These are phyloP conservation scores for Gnathonemus echidnorhynchus DNA, from an alignment of 2,113 vertebrate genomes.

Conservation along the genomic window DNA sequence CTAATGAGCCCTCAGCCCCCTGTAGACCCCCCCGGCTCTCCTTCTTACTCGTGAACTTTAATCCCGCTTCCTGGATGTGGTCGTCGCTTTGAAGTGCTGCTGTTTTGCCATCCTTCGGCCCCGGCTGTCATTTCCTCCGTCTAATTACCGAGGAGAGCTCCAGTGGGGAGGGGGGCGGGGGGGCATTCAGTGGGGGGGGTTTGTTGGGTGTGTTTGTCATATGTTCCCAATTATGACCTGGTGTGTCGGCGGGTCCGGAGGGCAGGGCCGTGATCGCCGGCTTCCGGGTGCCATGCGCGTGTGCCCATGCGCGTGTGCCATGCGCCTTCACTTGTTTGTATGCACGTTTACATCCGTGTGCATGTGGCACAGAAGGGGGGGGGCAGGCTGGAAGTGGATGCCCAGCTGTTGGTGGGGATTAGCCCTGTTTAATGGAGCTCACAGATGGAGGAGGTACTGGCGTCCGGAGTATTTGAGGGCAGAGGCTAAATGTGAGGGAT, in stretches of 20 bases:
- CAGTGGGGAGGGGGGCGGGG: neutral
- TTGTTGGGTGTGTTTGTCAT: neutral
- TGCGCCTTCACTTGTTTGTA: constrained; percentile 3
- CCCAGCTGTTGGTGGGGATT: constrained; percentile 67
- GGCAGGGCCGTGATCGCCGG: neutral
- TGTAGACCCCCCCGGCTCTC: neutral
- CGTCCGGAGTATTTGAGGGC: constrained; percentile 54
- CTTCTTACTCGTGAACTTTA: neutral
- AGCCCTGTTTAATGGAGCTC: constrained; percentile 59
- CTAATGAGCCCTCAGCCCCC: neutral
- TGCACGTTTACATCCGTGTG: constrained; percentile 4
- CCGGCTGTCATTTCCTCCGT: constrained; percentile 11
- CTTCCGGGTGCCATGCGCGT: constrained; percentile 8
- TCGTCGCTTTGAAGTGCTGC: constrained; percentile 11
- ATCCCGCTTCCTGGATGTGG: neutral
- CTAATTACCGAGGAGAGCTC: constrained; percentile 12
- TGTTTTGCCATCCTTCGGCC: constrained; percentile 6
- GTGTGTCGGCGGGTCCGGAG: neutral
- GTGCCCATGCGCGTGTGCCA: neutral
- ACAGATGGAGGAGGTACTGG: constrained; percentile 61
- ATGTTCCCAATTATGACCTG: constrained; percentile 11
- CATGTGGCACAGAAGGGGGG: constrained; percentile 8
- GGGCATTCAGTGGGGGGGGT: neutral
- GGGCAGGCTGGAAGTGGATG: constrained; percentile 25
- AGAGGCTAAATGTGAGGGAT: constrained; percentile 60